A percentile compares a stretch with the other conserved stretches of the same genome.
Evolutionary conservation across 2,797 vertebrate species (phyloP).

Genomic region (Lagocephalus sceleratus): DNA sequence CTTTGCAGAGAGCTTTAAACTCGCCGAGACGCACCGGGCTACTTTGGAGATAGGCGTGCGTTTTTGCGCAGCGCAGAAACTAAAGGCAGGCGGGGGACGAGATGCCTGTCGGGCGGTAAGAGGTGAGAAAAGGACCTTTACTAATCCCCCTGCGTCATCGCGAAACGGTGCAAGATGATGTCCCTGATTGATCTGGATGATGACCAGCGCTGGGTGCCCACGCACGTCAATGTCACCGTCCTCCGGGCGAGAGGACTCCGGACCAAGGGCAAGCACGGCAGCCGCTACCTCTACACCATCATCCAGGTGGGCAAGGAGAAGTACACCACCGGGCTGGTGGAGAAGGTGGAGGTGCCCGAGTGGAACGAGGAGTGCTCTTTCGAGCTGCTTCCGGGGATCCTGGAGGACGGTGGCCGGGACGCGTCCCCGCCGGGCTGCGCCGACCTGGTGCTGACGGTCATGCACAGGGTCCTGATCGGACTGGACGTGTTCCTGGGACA

Average conservation of each 20-base stretch:
- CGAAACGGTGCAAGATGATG: slow-evolving; percentile 67
- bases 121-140: slow-evolving; percentile 8
- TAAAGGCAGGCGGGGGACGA: slow-evolving; percentile 23
- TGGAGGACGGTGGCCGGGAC: slow-evolving; percentile 77
- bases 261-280: slow-evolving; percentile 88
- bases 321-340: slow-evolving; percentile 90
- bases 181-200: slow-evolving; percentile 80
- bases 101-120: slow-evolving; percentile 13
- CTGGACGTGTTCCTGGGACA: slow-evolving; percentile 92
- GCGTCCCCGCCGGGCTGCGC: slow-evolving; percentile 72
- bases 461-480: slow-evolving; percentile 93
- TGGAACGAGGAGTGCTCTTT: slow-evolving; percentile 90
- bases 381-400: slow-evolving; percentile 86
- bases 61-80: slow-evolving; percentile 50
- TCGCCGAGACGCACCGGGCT: background rate
- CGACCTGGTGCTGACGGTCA: slow-evolving; percentile 86
- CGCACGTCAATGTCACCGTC: slow-evolving; percentile 92
- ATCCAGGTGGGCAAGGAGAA: slow-evolving; percentile 93
- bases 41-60: slow-evolving; percentile 50
- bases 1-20: slow-evolving; percentile 8
- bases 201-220: slow-evolving; percentile 89
- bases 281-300: slow-evolving; percentile 90
- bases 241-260: slow-evolving; percentile 86
- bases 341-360: slow-evolving; percentile 84
- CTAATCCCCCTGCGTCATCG: slow-evolving; percentile 1